Evolutionary conservation across 2,113 vertebrate genomes (phyloP).

Genomic region (Atherinomorus stipes): DNA sequence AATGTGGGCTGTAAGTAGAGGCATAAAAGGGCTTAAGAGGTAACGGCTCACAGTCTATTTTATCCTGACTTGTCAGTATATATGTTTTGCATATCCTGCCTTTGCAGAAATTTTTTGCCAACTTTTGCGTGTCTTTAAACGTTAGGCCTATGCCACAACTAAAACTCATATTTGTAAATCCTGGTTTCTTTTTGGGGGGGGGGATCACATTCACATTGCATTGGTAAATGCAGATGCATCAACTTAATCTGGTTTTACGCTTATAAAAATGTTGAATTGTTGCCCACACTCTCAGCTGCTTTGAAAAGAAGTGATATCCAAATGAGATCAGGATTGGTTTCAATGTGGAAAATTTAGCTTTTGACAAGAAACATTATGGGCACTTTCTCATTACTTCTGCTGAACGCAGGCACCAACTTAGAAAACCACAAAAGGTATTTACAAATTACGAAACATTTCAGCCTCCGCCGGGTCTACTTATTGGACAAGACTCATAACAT

Average conservation of each 20-base stretch:
- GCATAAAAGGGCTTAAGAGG: slow-evolving; percentile 18
- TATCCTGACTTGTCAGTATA: not conserved
- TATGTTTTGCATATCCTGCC: not conserved
- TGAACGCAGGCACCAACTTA: slow-evolving; percentile 21
- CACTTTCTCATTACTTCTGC: slow-evolving; percentile 32
- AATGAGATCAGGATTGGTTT: not conserved
- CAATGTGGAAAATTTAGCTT: slow-evolving; percentile 6
- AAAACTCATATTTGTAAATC: slow-evolving; percentile 6
- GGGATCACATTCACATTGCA: no score
- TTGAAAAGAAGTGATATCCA: not conserved
- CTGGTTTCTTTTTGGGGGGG: not conserved
- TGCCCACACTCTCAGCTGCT: not conserved
- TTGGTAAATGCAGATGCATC: not conserved
- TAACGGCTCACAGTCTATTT: not conserved
- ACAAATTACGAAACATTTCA: not conserved
- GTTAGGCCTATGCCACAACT: slow-evolving; percentile 3
- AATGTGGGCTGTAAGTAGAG: slow-evolving; percentile 19
- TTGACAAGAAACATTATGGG: slow-evolving; percentile 3
- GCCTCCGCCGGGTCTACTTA: not conserved
- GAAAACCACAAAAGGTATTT: slow-evolving; percentile 19
- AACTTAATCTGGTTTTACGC: not conserved
- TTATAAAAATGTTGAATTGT: no score
- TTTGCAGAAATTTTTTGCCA: not conserved
- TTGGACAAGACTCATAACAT: not conserved
- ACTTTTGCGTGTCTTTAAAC: not conserved